Evolutionary conservation across 2,888 invertebrate genomes (phyloP), one percentile per base, ranked within the genome.

Genomic region (Tricholauxania praeusta): DNA sequence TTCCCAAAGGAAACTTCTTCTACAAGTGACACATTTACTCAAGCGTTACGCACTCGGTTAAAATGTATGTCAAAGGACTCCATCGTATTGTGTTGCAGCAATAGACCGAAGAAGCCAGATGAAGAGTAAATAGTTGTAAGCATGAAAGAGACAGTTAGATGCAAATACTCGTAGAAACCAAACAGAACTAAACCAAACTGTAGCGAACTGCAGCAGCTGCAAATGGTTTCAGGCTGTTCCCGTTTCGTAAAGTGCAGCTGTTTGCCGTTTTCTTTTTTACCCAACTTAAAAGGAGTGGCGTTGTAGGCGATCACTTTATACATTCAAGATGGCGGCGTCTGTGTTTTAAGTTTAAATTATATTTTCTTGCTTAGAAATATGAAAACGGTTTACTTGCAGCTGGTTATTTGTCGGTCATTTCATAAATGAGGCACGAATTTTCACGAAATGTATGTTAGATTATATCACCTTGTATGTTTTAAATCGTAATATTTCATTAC

Each of bases 291-390:
- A 28, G 28, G 39, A 39, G 39, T 39, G 63, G 14, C 47, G n/a
- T 10, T 19, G 48, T 39, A 32, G 53, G 14, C 66, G n/a, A 57
- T 17, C 53, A 57, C 47, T 67, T 67, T 57, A 55, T 48, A 48
- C 67, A 47, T 19, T 55, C 47, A 55, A 67, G 67, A 57, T 55
- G 57, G 67, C 57, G 57, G 55, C 57, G 22, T 48, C 39, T 48
- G 57, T 39, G 47, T 39, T 19, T 55, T 67, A 67, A 64, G 64
- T 64, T 39, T 64, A 64, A 64, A 64, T 64, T 64, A 64, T 52
- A 64, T 22, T 51, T 64, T 47, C 10, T 51, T 39, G 5, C 10
- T 39, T 39, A 8, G 39, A 1, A 8, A 1, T 39, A 39, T 22
- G 2, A 28, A 2, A 28, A 4, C 28, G 4, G 28, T 28, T 28